These are phyloP conservation scores for Micropterix aruncella DNA, from an alignment of 2,888 invertebrate genomes.

Conservation along the genomic window DNA sequence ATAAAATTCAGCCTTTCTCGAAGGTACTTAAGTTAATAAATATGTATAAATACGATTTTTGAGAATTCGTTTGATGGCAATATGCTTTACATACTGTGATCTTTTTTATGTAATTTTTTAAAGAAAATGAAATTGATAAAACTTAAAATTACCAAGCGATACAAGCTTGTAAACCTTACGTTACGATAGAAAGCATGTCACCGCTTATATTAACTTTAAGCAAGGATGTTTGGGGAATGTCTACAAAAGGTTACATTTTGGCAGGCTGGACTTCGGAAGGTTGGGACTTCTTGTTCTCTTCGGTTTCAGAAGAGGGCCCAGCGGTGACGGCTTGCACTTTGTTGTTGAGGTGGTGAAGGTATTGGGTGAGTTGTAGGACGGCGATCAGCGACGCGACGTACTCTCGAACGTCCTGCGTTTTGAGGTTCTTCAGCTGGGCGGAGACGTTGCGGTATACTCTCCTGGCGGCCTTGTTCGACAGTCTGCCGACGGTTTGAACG, in stretches of 20 bases:
- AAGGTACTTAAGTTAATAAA: not conserved
- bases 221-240: no score
- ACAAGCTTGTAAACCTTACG: no score
- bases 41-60: no score
- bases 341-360: conserved; percentile 26
- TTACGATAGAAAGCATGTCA: no score
- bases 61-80: no score
- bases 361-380: conserved; percentile 29
- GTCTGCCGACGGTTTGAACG: conserved; percentile 54
- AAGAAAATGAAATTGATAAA: no score
- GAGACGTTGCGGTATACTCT: conserved; percentile 55
- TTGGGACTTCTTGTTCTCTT: not conserved
- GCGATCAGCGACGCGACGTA: conserved; percentile 32
- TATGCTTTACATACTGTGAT: no score
- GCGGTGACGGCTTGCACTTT: not conserved
- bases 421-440: conserved; percentile 39
- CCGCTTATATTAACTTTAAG: no score
- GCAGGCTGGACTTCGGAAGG: not conserved
- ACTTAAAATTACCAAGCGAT: no score
- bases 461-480: conserved; percentile 56
- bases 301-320: not conserved
- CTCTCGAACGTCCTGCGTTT: conserved; percentile 31
- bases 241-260: not conserved
- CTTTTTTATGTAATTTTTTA: no score
- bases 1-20: not conserved